These are phyloP conservation scores for Helicolenus hilgendorfi DNA, from an alignment of 2,797 vertebrate genomes.

Conservation along the genomic window DNA sequence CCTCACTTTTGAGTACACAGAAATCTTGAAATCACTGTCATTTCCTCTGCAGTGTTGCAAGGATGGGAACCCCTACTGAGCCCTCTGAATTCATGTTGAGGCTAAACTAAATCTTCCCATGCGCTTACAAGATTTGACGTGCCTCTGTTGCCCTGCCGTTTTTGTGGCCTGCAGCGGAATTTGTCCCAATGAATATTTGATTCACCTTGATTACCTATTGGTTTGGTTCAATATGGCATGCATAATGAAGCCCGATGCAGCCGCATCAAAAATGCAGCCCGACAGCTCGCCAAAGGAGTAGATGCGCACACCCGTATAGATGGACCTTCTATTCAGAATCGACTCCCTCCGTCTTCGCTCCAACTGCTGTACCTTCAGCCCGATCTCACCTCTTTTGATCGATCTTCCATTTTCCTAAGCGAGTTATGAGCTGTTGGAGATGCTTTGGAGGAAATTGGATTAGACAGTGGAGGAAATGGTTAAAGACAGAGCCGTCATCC, in stretches of 20 bases:
- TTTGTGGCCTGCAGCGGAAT: conserved; percentile 60
- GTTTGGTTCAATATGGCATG: conserved; percentile 81
- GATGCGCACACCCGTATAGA: not conserved
- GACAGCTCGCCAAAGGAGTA: conserved; percentile 25
- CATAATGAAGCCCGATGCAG: conserved; percentile 73
- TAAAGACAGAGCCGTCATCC: not conserved
- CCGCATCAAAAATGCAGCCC: conserved; percentile 34
- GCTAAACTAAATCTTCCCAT: not conserved
- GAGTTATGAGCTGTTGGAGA: conserved; percentile 46
- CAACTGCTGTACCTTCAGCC: not conserved
- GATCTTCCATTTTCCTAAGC: conserved; percentile 38
- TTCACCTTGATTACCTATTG: conserved; percentile 81
- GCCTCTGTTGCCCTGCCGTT: conserved; percentile 29
- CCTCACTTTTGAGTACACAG: not conserved
- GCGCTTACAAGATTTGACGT: conserved; percentile 24
- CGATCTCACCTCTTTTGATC: conserved; percentile 36
- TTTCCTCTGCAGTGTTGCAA: not conserved
- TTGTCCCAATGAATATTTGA: conserved; percentile 85
- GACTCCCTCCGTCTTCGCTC: conserved; percentile 21
- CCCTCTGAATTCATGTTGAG: not conserved
- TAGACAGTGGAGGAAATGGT: conserved; percentile 22
- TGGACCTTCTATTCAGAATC: not conserved
- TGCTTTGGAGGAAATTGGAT: conserved; percentile 40
- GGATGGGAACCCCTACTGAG: not conserved
- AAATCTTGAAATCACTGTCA: not conserved